Evolutionary conservation across 2,888 invertebrate species (phyloP), one percentile per base, ranked within the genome.

Genomic region (Elysia crispata): DNA sequence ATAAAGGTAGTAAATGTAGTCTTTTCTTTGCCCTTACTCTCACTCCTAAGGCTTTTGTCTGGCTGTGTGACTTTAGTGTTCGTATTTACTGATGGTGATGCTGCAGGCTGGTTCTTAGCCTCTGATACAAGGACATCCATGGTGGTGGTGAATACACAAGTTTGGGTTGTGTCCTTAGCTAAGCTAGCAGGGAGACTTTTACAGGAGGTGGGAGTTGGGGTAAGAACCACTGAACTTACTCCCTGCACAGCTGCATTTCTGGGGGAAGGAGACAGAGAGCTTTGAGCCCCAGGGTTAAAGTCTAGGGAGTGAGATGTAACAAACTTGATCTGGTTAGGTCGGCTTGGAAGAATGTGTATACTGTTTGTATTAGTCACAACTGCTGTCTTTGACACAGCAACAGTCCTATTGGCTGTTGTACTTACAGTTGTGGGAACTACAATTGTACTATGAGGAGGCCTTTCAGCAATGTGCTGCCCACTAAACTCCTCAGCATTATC

Each of bases 101-200:
- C 41, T 41, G 41, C 41, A 6, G 41, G 41, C 11, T 41, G 41
- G 41, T 41, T 11, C 30, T 64, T 64, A 25, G 64, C 28, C 3
- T 79, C 79, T 30, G 79, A 79, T 23, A 79, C 49, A n/a, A 74
- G 50, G 31, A 79, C 79, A 41, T 74, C 74, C 79, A 79, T 79
- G 1, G 79, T 79, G 49, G 79, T 74, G 3, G 79, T 79, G 74
- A 75, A 79, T 1, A 78, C 64, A 50, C 78, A 66, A 60, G 60
- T 20, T 5, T 20, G 5, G 60, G 60, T 60, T 20, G 60, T 6
- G 15, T 60, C 23, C 23, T 18, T 60, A 8, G 23, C 60, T 41
- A 41, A 6, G 41, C 11, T 41, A 41, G 41, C 41, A 6, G 41
- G 41, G 11, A 41, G 41, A 41, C 41, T 41, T 23, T 23, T 60